Percentiles rank a stretch among this genome's conserved stretches.
These are phyloP conservation scores for Holacanthella duospinosa DNA, from an alignment of 2,888 invertebrate genomes.

Conservation along the genomic window DNA sequence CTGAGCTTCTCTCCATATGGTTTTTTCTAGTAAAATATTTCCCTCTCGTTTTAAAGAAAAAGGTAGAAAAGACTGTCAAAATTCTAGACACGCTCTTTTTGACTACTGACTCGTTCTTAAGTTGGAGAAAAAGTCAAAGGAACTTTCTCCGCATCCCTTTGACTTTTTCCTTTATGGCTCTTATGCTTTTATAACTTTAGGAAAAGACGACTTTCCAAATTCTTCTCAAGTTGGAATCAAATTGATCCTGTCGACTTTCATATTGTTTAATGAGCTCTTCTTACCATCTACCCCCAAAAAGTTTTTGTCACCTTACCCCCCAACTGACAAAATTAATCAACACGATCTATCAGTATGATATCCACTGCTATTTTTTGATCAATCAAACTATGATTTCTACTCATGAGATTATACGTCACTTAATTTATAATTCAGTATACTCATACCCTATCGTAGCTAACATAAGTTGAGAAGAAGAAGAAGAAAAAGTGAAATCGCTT, in stretches of 20 bases:
- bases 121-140: neutral
- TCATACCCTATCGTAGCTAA: no score
- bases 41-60: neutral
- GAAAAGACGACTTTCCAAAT: neutral
- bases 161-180: neutral
- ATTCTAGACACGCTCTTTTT: neutral
- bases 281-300: neutral
- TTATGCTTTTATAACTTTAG: neutral
- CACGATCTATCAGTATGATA: no score
- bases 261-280: neutral
- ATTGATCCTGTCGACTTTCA: neutral
- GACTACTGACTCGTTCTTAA: conserved; percentile 3
- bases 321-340: neutral
- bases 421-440: no score
- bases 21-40: neutral
- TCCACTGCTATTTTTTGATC: no score
- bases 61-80: neutral
- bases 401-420: neutral
- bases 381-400: neutral
- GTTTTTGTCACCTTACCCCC: neutral
- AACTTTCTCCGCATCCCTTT: neutral
- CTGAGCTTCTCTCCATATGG: neutral
- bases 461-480: no score
- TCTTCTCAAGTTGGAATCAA: conserved; percentile 3
- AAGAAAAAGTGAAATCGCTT: neutral